A percentile compares a stretch with the other conserved stretches of the same genome.
Conservation (phyloP, 2,888 invertebrate species). For the Xylocampa areola region DNA sequence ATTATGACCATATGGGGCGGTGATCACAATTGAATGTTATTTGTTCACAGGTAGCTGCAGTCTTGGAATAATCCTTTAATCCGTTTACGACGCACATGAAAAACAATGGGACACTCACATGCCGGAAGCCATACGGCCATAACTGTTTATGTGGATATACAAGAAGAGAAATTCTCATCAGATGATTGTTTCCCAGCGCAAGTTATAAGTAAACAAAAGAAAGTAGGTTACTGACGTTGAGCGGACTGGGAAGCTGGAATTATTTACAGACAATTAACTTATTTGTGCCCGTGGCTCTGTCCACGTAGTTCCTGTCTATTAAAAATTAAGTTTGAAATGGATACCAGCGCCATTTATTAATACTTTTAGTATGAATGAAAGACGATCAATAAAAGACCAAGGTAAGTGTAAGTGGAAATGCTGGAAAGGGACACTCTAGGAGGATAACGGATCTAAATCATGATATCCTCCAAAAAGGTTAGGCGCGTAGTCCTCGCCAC, state of each 20-base stretch:
- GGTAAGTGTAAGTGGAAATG: too few relatives aligned
- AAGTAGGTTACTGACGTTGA: slow-evolving; percentile 32
- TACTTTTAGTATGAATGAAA: too few relatives aligned
- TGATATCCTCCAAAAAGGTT: too few relatives aligned
- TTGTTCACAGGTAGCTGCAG: slow-evolving; percentile 36
- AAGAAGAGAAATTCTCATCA: slow-evolving; percentile 27
- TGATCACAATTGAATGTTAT: slow-evolving; percentile 37
- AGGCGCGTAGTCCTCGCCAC: too few relatives aligned
- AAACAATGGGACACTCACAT: slow-evolving; percentile 34
- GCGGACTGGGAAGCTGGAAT: slow-evolving; percentile 5
- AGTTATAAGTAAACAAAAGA: slow-evolving; percentile 27
- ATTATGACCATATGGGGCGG: slow-evolving; percentile 9
- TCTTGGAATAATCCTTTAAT: slow-evolving; percentile 37
- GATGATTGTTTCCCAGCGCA: slow-evolving; percentile 15
- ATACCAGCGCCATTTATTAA: too few relatives aligned
- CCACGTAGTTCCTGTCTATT: too few relatives aligned
- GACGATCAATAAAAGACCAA: too few relatives aligned
- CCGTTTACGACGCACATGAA: slow-evolving; percentile 40
- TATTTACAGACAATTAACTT: slow-evolving; percentile 19
- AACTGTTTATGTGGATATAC: slow-evolving; percentile 34
- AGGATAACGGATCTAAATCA: too few relatives aligned
- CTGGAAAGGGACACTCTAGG: too few relatives aligned
- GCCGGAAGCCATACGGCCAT: slow-evolving; percentile 13
- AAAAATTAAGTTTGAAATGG: too few relatives aligned
- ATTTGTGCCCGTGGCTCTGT: too few relatives aligned